Evolutionary conservation across 2,888 invertebrate species (phyloP), one percentile per base, ranked within the genome.

Genomic region (Hemithea aestivaria): DNA sequence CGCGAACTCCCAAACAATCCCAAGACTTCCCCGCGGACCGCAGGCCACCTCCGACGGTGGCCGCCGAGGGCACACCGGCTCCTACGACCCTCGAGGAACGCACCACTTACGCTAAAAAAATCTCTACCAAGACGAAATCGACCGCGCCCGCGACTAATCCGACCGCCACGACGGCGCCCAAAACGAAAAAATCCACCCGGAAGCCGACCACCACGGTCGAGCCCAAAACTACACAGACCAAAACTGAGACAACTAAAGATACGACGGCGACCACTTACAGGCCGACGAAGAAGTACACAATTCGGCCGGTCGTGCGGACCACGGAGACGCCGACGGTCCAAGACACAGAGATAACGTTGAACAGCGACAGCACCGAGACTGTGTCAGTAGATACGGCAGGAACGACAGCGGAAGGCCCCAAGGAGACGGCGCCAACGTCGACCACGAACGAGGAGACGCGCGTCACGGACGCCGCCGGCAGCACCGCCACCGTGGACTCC

Each of bases 221-320:
- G 48, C 51, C 67, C 21, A 81, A 76, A 70, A 70, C 68, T 29
- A 79, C 76, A 11, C 75, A 73, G 56, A 69, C 73, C 21, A 84
- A 71, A 66, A 65, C 64, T 10, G 77, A 81, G 39, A 56, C 63
- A 28, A 66, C 73, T 28, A 80, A 70, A 58, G 67, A 69, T 34
- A 58, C 66, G 40, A 70, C 73, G 28, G 69, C 75, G 38, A 69
- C 79, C 43, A 77, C 83, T 33, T 69, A 69, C 48, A 73, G 79
- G 37, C 83, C 90, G 28, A 82, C 88, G 39, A 85, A 88, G 56
- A 83, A 85, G 54, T 90, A 90, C 51, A 87, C 89, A 30, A 89
- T 90, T 44, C 81, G 87, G 54, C 81, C 79, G 42, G 48, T 75
- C 42, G 71, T 83, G 57, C 71, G 83, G 36, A 83, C 78, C 20